A percentile compares a stretch with the other conserved stretches of the same genome.
These are phyloP conservation scores for Bellardia bayeri DNA, from an alignment of 2,888 invertebrate genomes.

Conservation along the genomic window DNA sequence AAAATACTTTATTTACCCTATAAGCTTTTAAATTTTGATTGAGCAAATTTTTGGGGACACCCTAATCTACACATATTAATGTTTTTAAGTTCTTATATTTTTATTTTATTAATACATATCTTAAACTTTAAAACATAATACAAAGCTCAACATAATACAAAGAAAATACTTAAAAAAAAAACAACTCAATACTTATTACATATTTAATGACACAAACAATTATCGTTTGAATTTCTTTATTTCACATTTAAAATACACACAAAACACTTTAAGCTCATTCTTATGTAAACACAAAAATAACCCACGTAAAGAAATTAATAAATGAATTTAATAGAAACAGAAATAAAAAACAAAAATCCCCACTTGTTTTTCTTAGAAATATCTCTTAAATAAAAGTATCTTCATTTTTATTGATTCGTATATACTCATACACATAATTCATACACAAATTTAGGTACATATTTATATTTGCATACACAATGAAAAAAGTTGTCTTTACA, in stretches of 20 bases:
- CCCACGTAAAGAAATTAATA: background rate
- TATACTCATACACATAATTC: conserved; percentile 12
- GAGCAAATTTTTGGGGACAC: too few species aligned
- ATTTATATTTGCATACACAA: conserved; percentile 8
- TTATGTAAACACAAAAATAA: conserved; percentile 1
- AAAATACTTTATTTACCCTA: too few species aligned
- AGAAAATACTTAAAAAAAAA: too few species aligned
- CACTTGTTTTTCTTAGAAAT: conserved; percentile 28
- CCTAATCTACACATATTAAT: too few species aligned
- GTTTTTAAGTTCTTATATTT: too few species aligned
- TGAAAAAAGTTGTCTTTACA: conserved; percentile 2
- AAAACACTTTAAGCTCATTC: background rate
- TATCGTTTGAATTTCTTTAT: background rate
- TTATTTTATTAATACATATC: too few species aligned
- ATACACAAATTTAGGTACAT: background rate
- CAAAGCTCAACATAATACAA: too few species aligned
- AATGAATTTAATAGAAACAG: background rate
- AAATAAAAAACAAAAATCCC: conserved; percentile 12
- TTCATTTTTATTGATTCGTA: background rate
- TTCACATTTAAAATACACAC: background rate
- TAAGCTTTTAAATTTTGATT: too few species aligned
- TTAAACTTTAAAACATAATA: too few species aligned
- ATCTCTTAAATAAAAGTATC: background rate
- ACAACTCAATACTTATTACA: background rate
- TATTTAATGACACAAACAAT: background rate